Base-by-base conservation (phyloP, 2,797 vertebrate genomes). In the Nyctalus aviator region DNA sequence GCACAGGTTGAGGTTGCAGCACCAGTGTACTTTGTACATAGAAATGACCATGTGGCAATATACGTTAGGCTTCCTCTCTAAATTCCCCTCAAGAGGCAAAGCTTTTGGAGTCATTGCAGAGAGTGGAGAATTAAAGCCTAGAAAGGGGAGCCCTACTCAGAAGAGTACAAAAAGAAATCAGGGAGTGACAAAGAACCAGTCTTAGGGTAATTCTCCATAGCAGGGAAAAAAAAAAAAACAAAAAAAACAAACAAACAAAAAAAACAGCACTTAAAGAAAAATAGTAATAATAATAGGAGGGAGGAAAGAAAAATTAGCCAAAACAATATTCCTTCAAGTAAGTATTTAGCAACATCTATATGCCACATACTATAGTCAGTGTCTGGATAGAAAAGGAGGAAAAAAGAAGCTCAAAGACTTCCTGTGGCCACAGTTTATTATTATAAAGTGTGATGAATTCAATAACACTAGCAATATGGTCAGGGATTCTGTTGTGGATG, bases 151-250 rank as follows among this genome's bases (percentile, higher is more conserved):
- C 55, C 23, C 44, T 53, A 50, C 17, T 78, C 76, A 78, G 89
- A 91, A 84, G 8, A 84, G n/a, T 84, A 82, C 6, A 27, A 27
- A 64, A 76, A 66, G 35, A 93, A 94, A 88, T 77, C 73, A 69
- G 50, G 71, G 46, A 21, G 57, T 69, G 37, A 73, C 41, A 88
- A 77, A 62, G 83, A 95, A 8, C 21, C 30, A 88, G 59, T 41
- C 46, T 68, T 35, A 71, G 30, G 50, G 37, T 46, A 57, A 81
- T 62, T 41, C 21, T 73, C 48, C 23, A 30, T n/a, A 83, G 53
- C 48, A 59, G 50, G 37, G 7, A 1, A 41, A 41, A 41, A 6
- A 41, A 41, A 37, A 37, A 37, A n/a, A n/a, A 37, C 4, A 4
- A 37, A 37, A 41, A 41, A 41, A 41, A 64, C 8, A 59, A n/a